Evolutionary conservation across 2,113 vertebrate genomes (phyloP).

Genomic region (Tylochromis polylepis): DNA sequence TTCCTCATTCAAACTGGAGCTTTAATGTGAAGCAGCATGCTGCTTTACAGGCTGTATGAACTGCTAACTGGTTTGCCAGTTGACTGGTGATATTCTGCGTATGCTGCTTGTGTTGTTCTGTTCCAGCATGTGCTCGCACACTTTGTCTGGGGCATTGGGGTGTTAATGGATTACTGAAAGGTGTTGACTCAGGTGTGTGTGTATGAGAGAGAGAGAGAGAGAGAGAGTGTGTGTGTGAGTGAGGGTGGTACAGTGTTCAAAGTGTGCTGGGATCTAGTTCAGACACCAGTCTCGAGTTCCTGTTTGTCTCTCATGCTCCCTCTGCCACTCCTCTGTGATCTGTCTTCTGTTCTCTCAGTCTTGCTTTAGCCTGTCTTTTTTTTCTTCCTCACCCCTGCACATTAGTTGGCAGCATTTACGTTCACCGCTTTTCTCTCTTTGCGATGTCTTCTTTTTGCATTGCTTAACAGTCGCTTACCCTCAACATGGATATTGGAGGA

Average conservation of each 20-base stretch:
- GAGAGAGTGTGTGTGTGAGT: neutral
- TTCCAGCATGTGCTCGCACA: slow-evolving; percentile 31
- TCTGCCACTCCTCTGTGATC: neutral
- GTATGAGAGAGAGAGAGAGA: neutral
- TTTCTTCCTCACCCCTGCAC: neutral
- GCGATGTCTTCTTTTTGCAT: slow-evolving; percentile 39
- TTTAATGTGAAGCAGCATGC: neutral
- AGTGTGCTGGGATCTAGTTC: slow-evolving; percentile 40
- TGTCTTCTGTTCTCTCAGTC: neutral
- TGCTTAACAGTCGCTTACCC: slow-evolving; percentile 21
- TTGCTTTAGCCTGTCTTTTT: neutral
- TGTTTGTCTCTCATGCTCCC: slow-evolving; percentile 4
- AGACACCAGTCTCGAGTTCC: slow-evolving; percentile 11
- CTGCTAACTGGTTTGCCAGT: slow-evolving; percentile 31
- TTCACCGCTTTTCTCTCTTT: neutral
- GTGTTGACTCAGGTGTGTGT: slow-evolving; percentile 81
- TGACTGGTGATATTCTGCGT: neutral
- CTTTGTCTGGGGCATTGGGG: slow-evolving; percentile 72
- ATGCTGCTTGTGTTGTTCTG: neutral
- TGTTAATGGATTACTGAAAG: slow-evolving; percentile 79
- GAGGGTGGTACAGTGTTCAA: slow-evolving; percentile 28
- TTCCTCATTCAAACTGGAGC: neutral
- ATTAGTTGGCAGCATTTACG: neutral
- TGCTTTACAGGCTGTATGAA: neutral
- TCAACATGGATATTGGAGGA: slow-evolving; percentile 76